A percentile compares a stretch with the other conserved stretches of the same genome.
Conservation (phyloP, 2,113 vertebrate genomes). For the Odontophorus gujanensis region DNA sequence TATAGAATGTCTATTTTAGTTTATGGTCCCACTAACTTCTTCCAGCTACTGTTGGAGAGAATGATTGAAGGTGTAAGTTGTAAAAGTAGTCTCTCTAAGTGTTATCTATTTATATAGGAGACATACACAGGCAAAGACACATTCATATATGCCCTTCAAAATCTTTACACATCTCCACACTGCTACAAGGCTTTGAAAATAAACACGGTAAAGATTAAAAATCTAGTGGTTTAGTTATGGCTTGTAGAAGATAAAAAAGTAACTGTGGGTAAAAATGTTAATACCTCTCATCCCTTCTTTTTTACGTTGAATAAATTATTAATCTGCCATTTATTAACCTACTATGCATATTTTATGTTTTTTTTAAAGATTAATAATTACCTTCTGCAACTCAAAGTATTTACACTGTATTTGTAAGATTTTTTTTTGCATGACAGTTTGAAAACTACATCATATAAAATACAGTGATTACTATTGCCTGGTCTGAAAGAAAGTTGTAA, state of each 20-base stretch:
- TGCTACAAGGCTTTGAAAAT: conserved; percentile 7
- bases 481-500: neutral
- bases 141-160: neutral
- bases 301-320: conserved; percentile 49
- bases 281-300: neutral
- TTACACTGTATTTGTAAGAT: conserved; percentile 1
- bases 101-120: neutral
- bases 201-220: neutral
- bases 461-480: neutral
- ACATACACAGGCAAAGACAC: neutral
- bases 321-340: conserved; percentile 48
- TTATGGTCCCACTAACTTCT: neutral
- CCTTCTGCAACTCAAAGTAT: conserved; percentile 9
- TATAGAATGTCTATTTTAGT: neutral
- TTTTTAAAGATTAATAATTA: conserved; percentile 21
- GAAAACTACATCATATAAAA: neutral
- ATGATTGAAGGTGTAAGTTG: neutral
- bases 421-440: conserved; percentile 11
- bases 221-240: neutral
- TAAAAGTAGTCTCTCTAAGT: neutral
- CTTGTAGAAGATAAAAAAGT: neutral
- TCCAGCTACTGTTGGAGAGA: neutral
- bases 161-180: neutral
- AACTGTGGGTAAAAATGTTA: conserved; percentile 24
- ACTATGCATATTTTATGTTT: conserved; percentile 4